Base-by-base conservation (phyloP, 2,797 vertebrate species). In the Brachyrhaphis roseni region DNA sequence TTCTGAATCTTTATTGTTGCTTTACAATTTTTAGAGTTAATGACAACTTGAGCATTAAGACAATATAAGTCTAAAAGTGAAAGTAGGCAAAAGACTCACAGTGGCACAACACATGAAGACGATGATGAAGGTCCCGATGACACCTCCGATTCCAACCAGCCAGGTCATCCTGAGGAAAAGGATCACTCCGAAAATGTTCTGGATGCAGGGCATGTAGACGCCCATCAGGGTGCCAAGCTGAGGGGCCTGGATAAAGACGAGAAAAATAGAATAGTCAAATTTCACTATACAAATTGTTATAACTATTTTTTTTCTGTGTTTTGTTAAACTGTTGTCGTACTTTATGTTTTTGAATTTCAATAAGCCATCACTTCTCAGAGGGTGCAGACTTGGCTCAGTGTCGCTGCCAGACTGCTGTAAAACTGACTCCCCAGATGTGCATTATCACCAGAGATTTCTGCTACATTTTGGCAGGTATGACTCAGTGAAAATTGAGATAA, bases 121-220 rank as follows among this genome's bases (percentile, higher is more conserved):
- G 86, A 99, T 99, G 94, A 96, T 77, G 93, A 99, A 99, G 79
- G 98, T 97, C 82, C 98, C 97, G 85, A 99, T 92, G 93, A 99
- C 97, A 13, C 98, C 98, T 0, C 98, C 97, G 0, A 98, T 97
- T 82, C 98, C 98, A 91, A 99, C 98, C 79, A 99, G 95, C 98
- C 98, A 99, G 68, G 98, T 99, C 95, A 99, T 98, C 78, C 98
- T 96, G 91, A 99, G 96, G 92, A 99, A 99, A 74, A 99, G 97
- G 90, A 99, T 99, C 87, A 99, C 98, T 1, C 98, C 98, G 0
- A 99, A 97, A 93, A 99, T 99, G 94, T 99, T 99, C 95, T 99
- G 98, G 94, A 99, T 96, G 91, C 98, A 99, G 0, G 98, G 98
- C 86, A 99, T 87, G 91, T 99, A 99, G 80, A 99, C 98, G 0